Percentiles rank a stretch among this genome's conserved stretches.
Evolutionary conservation across 2,888 invertebrate genomes (phyloP).

Genomic region (Volucella inflata): DNA sequence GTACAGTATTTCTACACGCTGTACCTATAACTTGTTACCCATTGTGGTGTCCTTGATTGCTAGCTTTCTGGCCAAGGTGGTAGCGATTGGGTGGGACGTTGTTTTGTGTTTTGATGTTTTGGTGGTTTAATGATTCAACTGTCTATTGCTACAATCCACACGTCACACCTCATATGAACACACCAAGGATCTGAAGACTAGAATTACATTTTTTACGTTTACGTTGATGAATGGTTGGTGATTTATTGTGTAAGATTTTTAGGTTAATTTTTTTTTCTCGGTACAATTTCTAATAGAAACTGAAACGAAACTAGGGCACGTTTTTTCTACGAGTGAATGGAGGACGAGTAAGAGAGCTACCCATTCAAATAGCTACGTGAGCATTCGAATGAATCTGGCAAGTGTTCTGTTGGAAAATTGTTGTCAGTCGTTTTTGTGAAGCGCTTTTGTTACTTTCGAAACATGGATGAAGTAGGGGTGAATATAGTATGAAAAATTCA

Average conservation of each 20-base stretch:
- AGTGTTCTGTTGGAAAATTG: too few relatives aligned
- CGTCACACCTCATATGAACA: too few relatives aligned
- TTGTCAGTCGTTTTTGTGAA: too few relatives aligned
- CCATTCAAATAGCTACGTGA: neutral
- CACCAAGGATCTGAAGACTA: constrained; percentile 23
- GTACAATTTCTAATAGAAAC: constrained; percentile 34
- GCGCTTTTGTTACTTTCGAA: too few relatives aligned
- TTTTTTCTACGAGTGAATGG: neutral
- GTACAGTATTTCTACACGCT: neutral
- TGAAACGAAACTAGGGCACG: constrained; percentile 25
- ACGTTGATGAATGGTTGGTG: constrained; percentile 72
- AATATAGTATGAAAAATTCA: too few relatives aligned
- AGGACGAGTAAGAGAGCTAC: neutral
- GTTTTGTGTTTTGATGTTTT: neutral
- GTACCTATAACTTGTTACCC: neutral
- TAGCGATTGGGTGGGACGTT: neutral
- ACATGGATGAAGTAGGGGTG: too few relatives aligned
- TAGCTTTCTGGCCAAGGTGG: neutral
- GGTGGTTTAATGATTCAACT: neutral
- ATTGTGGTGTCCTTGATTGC: constrained; percentile 1
- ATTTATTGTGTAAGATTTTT: constrained; percentile 63
- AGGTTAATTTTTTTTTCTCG: constrained; percentile 15
- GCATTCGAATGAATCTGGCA: neutral
- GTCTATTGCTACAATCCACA: too few relatives aligned
- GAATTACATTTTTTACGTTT: constrained; percentile 71